Percentiles rank a stretch among this genome's conserved stretches.
phyloP scores from a whole-genome alignment of 1,140 invertebrate genomes.

The Eulimnadia texana region DNA sequence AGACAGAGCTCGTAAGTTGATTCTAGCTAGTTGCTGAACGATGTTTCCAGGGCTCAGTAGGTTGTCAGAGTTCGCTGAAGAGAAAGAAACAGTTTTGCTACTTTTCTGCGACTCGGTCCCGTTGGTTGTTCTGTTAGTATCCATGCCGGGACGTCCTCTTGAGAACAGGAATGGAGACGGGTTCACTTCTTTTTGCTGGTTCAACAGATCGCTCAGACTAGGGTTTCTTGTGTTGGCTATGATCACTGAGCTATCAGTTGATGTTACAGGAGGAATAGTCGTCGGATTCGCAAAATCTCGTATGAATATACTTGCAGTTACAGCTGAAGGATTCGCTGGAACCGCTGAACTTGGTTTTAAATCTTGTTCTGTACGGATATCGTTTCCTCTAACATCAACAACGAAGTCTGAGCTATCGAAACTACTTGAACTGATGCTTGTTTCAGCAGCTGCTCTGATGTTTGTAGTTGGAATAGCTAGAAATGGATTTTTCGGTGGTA shows the following conservation, averaged over 20 bases:
- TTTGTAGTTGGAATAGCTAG: neutral
- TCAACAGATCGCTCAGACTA: neutral
- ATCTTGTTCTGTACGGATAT: neutral
- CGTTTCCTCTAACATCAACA: neutral
- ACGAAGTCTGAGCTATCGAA: neutral
- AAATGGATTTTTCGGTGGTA: neutral
- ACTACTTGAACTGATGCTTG: neutral
- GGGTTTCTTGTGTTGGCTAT: neutral
- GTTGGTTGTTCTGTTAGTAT: neutral
- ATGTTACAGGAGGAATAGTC: neutral
- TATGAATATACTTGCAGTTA: neutral
- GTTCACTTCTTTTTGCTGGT: neutral
- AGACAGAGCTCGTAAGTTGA: neutral
- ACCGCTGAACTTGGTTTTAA: neutral
- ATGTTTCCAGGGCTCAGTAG: neutral
- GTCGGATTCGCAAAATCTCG: neutral
- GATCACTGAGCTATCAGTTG: constrained; percentile 1
- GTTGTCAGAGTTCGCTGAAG: neutral
- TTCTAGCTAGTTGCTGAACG: neutral
- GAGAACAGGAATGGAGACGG: neutral
- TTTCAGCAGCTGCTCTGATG: neutral
- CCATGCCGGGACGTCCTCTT: neutral
- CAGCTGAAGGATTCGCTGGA: neutral
- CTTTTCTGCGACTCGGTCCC: neutral
- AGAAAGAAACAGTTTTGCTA: neutral